Base-by-base conservation (phyloP, 2,888 invertebrate species). In the Sycophila texana region DNA sequence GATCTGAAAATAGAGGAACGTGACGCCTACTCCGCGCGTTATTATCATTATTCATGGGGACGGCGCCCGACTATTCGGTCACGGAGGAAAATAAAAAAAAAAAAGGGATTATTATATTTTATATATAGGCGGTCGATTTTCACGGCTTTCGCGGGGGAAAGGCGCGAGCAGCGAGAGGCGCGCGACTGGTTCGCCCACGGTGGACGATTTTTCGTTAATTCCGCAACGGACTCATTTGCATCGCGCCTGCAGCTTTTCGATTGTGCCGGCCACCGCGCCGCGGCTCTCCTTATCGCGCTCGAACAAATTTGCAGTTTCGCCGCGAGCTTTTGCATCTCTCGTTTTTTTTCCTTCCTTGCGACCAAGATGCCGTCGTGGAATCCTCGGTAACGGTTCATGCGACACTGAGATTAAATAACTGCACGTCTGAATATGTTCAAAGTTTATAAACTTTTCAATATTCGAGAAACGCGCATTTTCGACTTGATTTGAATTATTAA, bases 181-280 rank as follows among this genome's bases (percentile, higher is more conserved):
- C 80, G n/a, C 72, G 49, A 81, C 53, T 81, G 82, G 80, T 79
- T 76, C 57, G 82, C 79, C 74, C 75, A 77, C 77, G 76, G 55
- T 57, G 55, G 70, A 71, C 58, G 79, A 78, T 81, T 82, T 81
- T 82, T 81, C 81, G 80, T 72, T 72, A 72, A 77, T 77, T 77
- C 65, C 55, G 26, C 14, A n/a, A n/a, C 18, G 39, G 10, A 26
- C 53, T 67, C 67, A 67, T 81, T 68, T 79, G 80, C 81, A 85
- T 74, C 60, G 74, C 39, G 16, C 55, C 14, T 30, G 63, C 26
- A 63, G 53, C 55, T 70, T 68, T 16, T 47, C 65, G 63, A 58
- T 66, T 61, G 61, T 70, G 49, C 51, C 30, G 60, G n/a, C 12
- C 53, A 39, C 39, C 10, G 39, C 39, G 10, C 39, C 39, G 10